phyloP scores from a whole-genome alignment of 2,888 invertebrate genomes.

The Malachius bipustulatus region DNA sequence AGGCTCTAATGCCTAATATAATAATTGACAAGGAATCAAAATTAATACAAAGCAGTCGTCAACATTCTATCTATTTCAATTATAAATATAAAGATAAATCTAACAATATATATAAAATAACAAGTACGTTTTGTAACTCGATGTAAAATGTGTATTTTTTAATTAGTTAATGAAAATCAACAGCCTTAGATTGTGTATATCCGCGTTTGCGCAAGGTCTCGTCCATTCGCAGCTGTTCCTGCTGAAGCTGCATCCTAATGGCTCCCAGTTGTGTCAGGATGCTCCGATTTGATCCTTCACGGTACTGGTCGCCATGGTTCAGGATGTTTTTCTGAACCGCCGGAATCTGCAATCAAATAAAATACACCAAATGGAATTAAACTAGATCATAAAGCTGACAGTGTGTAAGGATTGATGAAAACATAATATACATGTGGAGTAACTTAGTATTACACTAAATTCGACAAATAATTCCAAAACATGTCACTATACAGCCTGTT shows the following conservation, averaged over 20 bases:
- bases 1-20: too few relatives aligned
- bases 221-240: conserved; percentile 51
- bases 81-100: conserved; percentile 33
- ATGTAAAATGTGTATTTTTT: conserved; percentile 24
- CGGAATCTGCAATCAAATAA: conserved; percentile 41
- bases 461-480: too few relatives aligned
- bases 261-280: conserved; percentile 58
- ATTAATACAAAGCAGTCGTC: too few relatives aligned
- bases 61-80: conserved; percentile 21
- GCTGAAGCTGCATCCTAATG: conserved; percentile 52
- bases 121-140: conserved; percentile 26
- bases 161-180: conserved; percentile 34
- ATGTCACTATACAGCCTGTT: too few relatives aligned
- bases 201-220: conserved; percentile 34
- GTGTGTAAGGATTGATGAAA: too few relatives aligned
- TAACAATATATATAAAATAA: conserved; percentile 32
- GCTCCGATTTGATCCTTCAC: conserved; percentile 40
- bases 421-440: too few relatives aligned
- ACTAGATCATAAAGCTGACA: too few relatives aligned
- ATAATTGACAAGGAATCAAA: too few relatives aligned
- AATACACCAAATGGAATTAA: neutral
- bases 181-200: conserved; percentile 35
- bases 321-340: conserved; percentile 51
- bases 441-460: too few relatives aligned
- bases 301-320: conserved; percentile 33